phyloP scores from a whole-genome alignment of 2,888 invertebrate species.

The Prosapia bicincta region DNA sequence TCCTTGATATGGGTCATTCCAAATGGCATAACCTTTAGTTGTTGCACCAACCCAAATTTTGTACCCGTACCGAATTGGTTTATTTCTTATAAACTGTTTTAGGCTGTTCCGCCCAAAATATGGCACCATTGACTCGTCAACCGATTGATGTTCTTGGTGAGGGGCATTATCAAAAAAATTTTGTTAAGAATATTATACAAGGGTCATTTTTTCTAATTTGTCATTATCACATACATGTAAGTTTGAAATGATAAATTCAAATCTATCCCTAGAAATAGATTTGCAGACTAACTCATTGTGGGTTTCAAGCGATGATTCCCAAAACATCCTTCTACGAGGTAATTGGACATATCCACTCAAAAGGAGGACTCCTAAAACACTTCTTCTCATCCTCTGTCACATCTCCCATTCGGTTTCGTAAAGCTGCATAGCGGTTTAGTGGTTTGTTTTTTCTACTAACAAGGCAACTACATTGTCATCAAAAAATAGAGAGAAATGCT shows the following conservation, averaged over 20 bases:
- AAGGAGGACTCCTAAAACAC: neutral
- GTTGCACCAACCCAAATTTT: conserved; percentile 7
- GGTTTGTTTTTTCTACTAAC: neutral
- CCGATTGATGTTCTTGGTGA: neutral
- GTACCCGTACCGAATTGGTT: too few species aligned
- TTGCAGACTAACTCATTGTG: neutral
- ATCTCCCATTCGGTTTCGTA: neutral
- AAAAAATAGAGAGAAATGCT: neutral
- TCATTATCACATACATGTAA: neutral
- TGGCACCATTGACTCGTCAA: conserved; percentile 19
- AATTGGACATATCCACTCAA: neutral
- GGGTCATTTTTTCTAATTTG: neutral
- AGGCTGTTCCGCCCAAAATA: conserved; percentile 19
- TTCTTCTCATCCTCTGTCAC: neutral
- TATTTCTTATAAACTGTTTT: conserved; percentile 18
- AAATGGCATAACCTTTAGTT: conserved; percentile 1
- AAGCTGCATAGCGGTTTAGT: neutral
- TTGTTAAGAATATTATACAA: neutral
- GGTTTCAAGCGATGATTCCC: neutral
- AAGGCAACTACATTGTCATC: neutral
- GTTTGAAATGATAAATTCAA: conserved; percentile 2
- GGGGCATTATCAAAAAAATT: conserved; percentile 11
- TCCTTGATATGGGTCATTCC: conserved; percentile 16
- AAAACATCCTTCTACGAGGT: neutral
- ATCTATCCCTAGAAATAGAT: neutral